Percentiles rank a stretch among this genome's conserved stretches.
phyloP scores from a whole-genome alignment of 2,797 vertebrate species.

The Sebastes minor region DNA sequence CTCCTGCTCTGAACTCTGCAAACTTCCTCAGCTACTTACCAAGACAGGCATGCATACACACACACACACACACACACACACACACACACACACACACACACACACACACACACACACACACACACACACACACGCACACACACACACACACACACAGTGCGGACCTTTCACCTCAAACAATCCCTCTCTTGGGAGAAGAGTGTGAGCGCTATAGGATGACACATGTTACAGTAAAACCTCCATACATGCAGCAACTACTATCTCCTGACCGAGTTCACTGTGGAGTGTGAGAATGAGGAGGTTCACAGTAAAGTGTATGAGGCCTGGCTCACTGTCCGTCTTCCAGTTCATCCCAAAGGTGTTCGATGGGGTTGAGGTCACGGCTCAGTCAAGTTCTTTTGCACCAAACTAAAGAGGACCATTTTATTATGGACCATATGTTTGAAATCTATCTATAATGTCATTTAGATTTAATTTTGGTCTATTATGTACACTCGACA shows the following conservation, averaged over 20 bases:
- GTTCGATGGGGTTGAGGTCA: neutral
- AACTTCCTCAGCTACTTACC: slow-evolving; percentile 44
- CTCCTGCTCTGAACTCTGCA: slow-evolving; percentile 34
- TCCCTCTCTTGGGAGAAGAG: slow-evolving; percentile 58
- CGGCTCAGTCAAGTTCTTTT: neutral
- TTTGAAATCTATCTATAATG: neutral
- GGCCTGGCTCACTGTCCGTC: neutral
- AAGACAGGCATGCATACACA: slow-evolving; percentile 21
- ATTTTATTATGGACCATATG: neutral
- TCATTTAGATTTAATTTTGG: neutral
- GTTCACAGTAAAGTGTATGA: neutral
- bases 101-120: neutral
- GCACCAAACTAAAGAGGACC: neutral
- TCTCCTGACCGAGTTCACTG: neutral
- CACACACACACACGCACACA: neutral
- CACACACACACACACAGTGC: neutral
- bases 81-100: neutral
- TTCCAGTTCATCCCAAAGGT: neutral
- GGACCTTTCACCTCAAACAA: slow-evolving; percentile 62
- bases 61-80: slow-evolving; percentile 16
- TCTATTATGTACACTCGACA: neutral
- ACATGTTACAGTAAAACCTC: slow-evolving; percentile 40
- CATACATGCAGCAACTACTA: slow-evolving; percentile 3
- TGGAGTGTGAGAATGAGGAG: neutral
- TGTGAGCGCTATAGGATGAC: slow-evolving; percentile 27